Conservation (phyloP, 2,888 invertebrate species). For the Baccha elongata region DNA sequence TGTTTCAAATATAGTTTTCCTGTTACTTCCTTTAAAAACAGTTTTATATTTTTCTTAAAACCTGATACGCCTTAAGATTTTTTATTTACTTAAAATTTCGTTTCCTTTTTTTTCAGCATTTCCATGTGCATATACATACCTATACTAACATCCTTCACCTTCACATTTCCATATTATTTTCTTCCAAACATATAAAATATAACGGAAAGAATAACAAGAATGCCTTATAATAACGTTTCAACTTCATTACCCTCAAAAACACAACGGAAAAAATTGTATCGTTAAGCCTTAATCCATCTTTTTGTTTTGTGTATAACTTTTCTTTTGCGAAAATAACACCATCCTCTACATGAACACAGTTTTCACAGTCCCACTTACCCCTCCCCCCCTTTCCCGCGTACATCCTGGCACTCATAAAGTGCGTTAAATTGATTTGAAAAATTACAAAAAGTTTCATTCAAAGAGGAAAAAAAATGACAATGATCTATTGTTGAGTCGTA, state of each 20-base stretch:
- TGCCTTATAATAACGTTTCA: constrained; percentile 53
- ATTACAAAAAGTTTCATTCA: background rate
- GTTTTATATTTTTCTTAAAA: too few species aligned
- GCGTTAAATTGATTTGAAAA: constrained; percentile 13
- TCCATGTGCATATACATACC: background rate
- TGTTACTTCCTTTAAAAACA: too few species aligned
- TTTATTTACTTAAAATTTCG: too few species aligned
- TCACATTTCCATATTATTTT: background rate
- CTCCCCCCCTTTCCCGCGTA: background rate
- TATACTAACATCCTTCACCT: too few species aligned
- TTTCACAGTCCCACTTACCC: background rate
- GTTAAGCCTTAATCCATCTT: constrained; percentile 52
- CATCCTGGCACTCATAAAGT: background rate
- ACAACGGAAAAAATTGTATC: constrained; percentile 35
- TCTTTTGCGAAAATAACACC: constrained; percentile 28
- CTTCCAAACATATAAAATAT: constrained; percentile 38
- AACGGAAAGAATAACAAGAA: constrained; percentile 49
- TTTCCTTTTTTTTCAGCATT: background rate
- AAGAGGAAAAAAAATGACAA: too few species aligned
- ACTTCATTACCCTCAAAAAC: constrained; percentile 57
- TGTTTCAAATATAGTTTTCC: too few species aligned
- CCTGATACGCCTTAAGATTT: too few species aligned
- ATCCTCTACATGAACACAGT: background rate
- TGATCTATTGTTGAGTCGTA: background rate
- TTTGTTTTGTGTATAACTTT: constrained; percentile 13